Percentiles rank a stretch among this genome's conserved stretches.
These are phyloP conservation scores for Tinea trinotella DNA, from an alignment of 2,888 invertebrate genomes.

Conservation along the genomic window DNA sequence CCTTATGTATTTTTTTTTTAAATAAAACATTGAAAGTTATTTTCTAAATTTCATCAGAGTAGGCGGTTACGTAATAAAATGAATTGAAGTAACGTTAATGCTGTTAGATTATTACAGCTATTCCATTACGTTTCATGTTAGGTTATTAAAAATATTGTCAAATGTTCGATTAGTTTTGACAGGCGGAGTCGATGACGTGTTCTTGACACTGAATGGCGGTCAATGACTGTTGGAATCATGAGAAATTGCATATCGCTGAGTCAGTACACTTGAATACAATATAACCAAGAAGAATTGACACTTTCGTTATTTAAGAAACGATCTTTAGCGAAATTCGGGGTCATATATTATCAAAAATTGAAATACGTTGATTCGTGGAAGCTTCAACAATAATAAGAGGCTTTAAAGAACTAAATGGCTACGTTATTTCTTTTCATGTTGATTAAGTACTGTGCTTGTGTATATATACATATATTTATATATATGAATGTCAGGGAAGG, in stretches of 20 bases:
- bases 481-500: too few relatives aligned
- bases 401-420: too few relatives aligned
- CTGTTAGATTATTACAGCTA: too few relatives aligned
- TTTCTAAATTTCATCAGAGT: too few relatives aligned
- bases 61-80: too few relatives aligned
- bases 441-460: too few relatives aligned
- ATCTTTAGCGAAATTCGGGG: neutral
- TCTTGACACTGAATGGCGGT: slow-evolving; percentile 16
- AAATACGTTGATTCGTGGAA: neutral
- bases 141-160: slow-evolving; percentile 14
- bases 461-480: too few relatives aligned
- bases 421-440: too few relatives aligned
- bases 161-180: slow-evolving; percentile 7
- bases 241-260: slow-evolving; percentile 14
- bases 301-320: slow-evolving; percentile 4
- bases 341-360: neutral
- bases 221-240: slow-evolving; percentile 12
- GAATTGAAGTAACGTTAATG: too few relatives aligned
- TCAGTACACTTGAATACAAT: slow-evolving; percentile 12
- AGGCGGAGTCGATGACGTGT: slow-evolving; percentile 12
- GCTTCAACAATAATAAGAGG: too few relatives aligned
- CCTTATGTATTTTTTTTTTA: too few relatives aligned
- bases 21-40: too few relatives aligned
- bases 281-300: slow-evolving; percentile 3
- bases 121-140: neutral